Conservation (phyloP, 53 echinoderm and acorn worm species). For the Holothuria leucospilota region DNA sequence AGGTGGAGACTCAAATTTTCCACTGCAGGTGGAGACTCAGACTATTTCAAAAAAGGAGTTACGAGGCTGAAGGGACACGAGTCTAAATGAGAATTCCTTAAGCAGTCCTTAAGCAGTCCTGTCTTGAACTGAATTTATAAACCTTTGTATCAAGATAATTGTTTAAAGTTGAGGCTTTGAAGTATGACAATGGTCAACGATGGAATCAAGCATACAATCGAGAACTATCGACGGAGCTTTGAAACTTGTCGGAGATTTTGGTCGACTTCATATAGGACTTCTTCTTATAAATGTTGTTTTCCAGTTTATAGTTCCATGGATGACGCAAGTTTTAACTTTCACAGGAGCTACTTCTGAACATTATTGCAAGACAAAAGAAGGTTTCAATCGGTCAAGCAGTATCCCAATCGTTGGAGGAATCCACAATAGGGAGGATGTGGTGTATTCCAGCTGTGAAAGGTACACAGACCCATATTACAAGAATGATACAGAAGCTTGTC, state of each 20-base stretch:
- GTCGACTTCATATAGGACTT: slow-evolving; percentile 1
- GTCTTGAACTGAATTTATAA: too few relatives aligned
- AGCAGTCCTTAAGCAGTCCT: too few relatives aligned
- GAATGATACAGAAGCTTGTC: slow-evolving; percentile 9
- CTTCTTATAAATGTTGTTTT: not conserved
- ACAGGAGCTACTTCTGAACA: slow-evolving; percentile 13
- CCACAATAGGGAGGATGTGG: too few relatives aligned
- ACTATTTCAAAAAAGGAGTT: too few relatives aligned
- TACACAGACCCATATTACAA: not conserved
- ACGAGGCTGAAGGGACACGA: too few relatives aligned
- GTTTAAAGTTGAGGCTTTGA: too few relatives aligned
- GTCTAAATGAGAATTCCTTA: too few relatives aligned
- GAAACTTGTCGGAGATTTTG: slow-evolving; percentile 14
- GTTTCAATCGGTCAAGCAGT: not conserved
- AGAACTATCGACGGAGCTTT: slow-evolving; percentile 6
- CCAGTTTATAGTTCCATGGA: slow-evolving; percentile 3
- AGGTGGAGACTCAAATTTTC: too few relatives aligned
- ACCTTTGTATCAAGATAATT: too few relatives aligned
- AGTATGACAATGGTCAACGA: too few relatives aligned
- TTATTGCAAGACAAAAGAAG: not conserved
- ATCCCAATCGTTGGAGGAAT: not conserved
- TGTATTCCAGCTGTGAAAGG: not conserved
- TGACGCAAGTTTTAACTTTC: slow-evolving; percentile 16
- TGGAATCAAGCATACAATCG: too few relatives aligned
- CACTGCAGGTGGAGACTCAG: too few relatives aligned